Conservation (phyloP, 2,888 invertebrate genomes). For the Ischnura elegans region DNA sequence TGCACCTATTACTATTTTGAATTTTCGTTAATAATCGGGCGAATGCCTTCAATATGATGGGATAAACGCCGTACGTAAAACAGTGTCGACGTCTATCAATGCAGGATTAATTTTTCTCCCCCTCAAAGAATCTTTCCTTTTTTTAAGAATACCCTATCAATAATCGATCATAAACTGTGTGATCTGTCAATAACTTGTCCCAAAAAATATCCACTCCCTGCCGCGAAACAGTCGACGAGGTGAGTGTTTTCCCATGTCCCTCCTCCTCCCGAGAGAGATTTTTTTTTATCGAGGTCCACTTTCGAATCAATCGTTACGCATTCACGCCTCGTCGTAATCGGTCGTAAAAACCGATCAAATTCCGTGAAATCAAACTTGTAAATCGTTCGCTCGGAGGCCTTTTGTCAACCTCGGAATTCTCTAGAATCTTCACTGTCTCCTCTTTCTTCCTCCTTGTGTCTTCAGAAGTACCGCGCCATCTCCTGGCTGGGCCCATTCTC, state of each 20-base stretch:
- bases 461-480: not conserved
- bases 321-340: not conserved
- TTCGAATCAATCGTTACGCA: not conserved
- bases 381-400: not conserved
- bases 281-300: not conserved
- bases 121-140: not conserved
- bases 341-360: not conserved
- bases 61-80: too few relatives aligned
- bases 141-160: too few relatives aligned
- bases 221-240: not conserved
- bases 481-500: not conserved
- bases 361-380: not conserved
- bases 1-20: too few relatives aligned
- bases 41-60: too few relatives aligned
- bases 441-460: not conserved
- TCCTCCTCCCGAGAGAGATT: not conserved
- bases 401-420: not conserved
- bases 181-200: not conserved
- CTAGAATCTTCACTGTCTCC: not conserved
- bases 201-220: not conserved
- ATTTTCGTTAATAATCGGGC: too few relatives aligned
- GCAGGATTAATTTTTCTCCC: not conserved
- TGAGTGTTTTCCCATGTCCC: not conserved
- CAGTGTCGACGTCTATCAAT: too few relatives aligned
- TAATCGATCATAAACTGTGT: not conserved